These are phyloP conservation scores for Drosophila colorata DNA, from an alignment of 2,888 invertebrate genomes.

Conservation along the genomic window DNA sequence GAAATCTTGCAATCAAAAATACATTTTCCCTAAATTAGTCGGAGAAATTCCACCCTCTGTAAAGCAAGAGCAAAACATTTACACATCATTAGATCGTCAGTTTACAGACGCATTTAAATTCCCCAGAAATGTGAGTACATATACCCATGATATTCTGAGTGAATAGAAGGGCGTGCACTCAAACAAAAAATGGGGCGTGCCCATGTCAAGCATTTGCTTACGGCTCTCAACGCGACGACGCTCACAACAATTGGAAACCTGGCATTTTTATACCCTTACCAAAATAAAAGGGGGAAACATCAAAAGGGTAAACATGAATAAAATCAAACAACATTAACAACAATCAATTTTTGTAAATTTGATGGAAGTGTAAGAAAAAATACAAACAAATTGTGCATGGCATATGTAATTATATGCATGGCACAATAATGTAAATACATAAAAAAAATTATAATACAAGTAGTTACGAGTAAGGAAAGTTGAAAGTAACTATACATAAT, in stretches of 20 bases:
- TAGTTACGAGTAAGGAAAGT: too few species aligned
- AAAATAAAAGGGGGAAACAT: not conserved
- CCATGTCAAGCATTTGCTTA: constrained; percentile 20
- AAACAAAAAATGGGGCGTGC: constrained; percentile 6
- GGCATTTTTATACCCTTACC: constrained; percentile 16
- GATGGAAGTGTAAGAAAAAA: too few species aligned
- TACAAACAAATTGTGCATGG: too few species aligned
- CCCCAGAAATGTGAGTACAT: constrained; percentile 23
- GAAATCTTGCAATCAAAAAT: constrained; percentile 62
- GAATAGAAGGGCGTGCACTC: constrained; percentile 11
- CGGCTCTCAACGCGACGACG: not conserved
- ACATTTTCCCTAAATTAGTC: constrained; percentile 54
- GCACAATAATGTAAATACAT: too few species aligned
- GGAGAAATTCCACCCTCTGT: constrained; percentile 17
- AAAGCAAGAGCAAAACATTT: constrained; percentile 48
- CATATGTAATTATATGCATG: too few species aligned
- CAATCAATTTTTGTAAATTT: not conserved
- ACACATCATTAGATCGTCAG: constrained; percentile 66
- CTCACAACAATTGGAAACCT: constrained; percentile 1
- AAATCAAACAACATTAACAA: not conserved
- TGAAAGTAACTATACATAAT: too few species aligned
- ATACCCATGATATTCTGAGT: constrained; percentile 15
- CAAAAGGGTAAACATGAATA: not conserved
- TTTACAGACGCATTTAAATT: constrained; percentile 42
- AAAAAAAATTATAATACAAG: too few species aligned